Conservation (phyloP, 2,113 vertebrate genomes). For the Myrmophylax atrothorax region DNA sequence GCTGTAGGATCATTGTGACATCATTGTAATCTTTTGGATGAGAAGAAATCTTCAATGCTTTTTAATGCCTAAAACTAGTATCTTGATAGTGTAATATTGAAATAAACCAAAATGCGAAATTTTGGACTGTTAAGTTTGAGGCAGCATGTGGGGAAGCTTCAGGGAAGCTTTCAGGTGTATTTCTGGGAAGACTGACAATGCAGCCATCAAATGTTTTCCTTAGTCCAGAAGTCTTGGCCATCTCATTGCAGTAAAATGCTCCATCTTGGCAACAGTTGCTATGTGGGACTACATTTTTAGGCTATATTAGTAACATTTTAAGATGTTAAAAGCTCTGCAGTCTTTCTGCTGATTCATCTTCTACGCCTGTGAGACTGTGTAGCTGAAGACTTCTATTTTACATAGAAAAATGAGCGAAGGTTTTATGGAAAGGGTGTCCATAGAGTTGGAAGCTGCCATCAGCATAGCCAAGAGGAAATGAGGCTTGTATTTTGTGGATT, state of each 20-base stretch:
- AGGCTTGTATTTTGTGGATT: background rate
- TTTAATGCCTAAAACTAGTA: background rate
- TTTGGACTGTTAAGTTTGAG: background rate
- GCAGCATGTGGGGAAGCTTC: background rate
- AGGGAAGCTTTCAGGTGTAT: background rate
- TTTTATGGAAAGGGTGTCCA: background rate
- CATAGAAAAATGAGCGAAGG: background rate
- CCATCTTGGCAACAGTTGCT: conserved; percentile 57
- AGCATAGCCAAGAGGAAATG: background rate
- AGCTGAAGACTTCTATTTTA: background rate
- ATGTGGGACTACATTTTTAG: background rate
- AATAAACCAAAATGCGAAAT: background rate
- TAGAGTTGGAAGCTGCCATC: background rate
- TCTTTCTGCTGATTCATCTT: conserved; percentile 13
- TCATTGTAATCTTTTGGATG: background rate
- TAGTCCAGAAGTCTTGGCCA: background rate
- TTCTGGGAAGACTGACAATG: background rate
- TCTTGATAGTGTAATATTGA: background rate
- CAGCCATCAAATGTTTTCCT: background rate
- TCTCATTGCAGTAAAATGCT: conserved; percentile 2
- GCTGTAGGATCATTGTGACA: background rate
- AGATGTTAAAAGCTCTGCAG: conserved; percentile 3
- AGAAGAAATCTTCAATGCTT: background rate
- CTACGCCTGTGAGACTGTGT: background rate
- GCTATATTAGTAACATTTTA: background rate